Percentiles rank a stretch among this genome's conserved stretches.
phyloP scores from a whole-genome alignment of 1,140 invertebrate genomes.

The Magallana ariakensis region DNA sequence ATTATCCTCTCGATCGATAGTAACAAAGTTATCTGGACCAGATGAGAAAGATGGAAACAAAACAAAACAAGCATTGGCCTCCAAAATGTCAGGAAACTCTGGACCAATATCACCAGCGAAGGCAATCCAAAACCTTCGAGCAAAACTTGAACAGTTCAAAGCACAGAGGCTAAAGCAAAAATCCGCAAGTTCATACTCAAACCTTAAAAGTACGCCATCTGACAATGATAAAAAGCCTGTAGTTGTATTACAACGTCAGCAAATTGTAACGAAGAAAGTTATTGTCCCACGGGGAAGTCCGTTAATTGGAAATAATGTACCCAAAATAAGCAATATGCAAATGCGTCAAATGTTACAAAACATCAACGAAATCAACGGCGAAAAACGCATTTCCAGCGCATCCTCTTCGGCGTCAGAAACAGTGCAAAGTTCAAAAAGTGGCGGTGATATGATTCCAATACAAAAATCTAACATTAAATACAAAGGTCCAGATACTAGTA shows the following conservation, averaged over 20 bases:
- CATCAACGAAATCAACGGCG: not conserved
- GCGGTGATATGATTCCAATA: not conserved
- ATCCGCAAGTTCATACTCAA: not conserved
- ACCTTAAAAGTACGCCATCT: not conserved
- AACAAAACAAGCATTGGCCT: not conserved
- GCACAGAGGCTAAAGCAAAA: not conserved
- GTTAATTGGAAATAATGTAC: not conserved
- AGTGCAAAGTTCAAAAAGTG: not conserved
- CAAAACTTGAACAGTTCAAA: not conserved
- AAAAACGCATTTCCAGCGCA: not conserved
- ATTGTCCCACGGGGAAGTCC: not conserved
- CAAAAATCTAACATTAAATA: slow-evolving; percentile 8
- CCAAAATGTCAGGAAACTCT: not conserved
- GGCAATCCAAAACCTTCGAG: not conserved
- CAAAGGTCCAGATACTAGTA: not conserved
- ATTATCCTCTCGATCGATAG: not conserved
- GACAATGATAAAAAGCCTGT: not conserved
- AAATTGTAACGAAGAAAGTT: not conserved
- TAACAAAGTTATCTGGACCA: not conserved
- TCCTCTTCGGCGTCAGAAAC: not conserved
- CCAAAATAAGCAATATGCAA: slow-evolving; percentile 19
- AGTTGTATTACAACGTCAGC: not conserved
- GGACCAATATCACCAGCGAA: not conserved
- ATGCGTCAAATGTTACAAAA: slow-evolving; percentile 5
- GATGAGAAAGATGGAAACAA: not conserved